phyloP scores from a whole-genome alignment of 2,797 vertebrate genomes.

The Gobio occitaniae region DNA sequence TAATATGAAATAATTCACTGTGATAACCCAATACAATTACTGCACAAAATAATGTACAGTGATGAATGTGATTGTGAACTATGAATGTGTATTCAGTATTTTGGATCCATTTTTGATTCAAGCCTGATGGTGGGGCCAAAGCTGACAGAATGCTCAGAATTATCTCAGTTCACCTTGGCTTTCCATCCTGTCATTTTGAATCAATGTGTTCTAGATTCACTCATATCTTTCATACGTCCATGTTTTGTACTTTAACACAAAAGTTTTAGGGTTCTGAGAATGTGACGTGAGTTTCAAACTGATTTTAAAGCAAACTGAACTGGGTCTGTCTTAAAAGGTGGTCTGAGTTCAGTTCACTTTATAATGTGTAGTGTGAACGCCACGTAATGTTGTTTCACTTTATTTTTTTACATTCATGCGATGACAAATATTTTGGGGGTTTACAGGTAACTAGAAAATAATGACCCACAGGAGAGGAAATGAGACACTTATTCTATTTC shows the following conservation, averaged over 20 bases:
- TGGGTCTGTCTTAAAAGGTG: background rate
- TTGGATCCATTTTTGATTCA: background rate
- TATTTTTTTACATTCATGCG: background rate
- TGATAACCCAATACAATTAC: background rate
- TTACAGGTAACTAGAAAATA: background rate
- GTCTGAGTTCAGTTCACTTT: background rate
- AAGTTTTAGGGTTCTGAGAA: background rate
- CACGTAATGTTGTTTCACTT: background rate
- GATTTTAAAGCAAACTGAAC: background rate
- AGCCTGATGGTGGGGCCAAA: no score
- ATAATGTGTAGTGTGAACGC: background rate
- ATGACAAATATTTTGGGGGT: background rate
- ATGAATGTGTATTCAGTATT: no score
- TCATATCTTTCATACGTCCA: background rate
- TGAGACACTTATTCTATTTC: background rate
- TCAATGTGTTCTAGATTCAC: constrained; percentile 14
- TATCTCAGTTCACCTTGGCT: constrained; percentile 1
- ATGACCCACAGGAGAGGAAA: background rate
- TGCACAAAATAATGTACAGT: background rate
- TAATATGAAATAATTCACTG: background rate
- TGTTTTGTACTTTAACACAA: background rate
- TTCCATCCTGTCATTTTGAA: constrained; percentile 31
- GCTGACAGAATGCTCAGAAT: background rate
- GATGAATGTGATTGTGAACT: background rate
- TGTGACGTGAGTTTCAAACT: background rate